phyloP scores from a whole-genome alignment of 2,113 vertebrate genomes.

The Scytalopus superciliaris region DNA sequence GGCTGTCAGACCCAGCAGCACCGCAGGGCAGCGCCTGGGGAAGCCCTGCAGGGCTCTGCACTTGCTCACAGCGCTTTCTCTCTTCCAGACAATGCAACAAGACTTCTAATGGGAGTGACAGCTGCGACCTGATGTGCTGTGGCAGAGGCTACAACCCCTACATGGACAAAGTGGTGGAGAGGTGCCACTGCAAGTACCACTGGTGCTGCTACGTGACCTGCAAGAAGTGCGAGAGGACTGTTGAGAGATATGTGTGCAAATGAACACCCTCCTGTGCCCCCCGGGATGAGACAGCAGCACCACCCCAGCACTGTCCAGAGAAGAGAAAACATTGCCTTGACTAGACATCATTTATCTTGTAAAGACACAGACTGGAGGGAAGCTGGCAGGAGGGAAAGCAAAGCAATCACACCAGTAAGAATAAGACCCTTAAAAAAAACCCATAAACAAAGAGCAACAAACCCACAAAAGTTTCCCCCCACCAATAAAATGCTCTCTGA shows the following conservation, averaged over 20 bases:
- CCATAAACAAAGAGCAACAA: background rate
- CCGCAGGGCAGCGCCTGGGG: accelerated
- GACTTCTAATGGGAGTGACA: conserved; percentile 94
- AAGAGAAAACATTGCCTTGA: conserved; percentile 12
- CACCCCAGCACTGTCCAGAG: conserved; percentile 72
- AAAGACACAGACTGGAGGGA: background rate
- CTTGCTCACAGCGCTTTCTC: background rate
- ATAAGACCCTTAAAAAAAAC: background rate
- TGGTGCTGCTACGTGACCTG: conserved; percentile 99
- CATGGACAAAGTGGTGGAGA: conserved; percentile 92
- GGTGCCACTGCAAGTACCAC: conserved; percentile 99
- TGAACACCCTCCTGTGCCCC: conserved; percentile 64
- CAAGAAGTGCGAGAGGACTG: conserved; percentile 91
- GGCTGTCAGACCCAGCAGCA: background rate
- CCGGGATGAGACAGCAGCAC: background rate
- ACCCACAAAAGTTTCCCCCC: background rate
- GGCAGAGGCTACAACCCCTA: conserved; percentile 98
- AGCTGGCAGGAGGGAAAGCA: background rate
- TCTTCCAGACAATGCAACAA: conserved; percentile 94
- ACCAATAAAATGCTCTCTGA: background rate
- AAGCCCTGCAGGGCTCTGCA: background rate
- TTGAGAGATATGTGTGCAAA: conserved; percentile 97
- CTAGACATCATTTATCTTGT: background rate
- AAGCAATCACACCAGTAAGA: background rate
- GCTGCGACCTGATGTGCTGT: conserved; percentile 98